A percentile compares a stretch with the other conserved stretches of the same genome.
These are phyloP conservation scores for Propsilocerus akamusi DNA, from an alignment of 1,140 invertebrate species.

Conservation along the genomic window DNA sequence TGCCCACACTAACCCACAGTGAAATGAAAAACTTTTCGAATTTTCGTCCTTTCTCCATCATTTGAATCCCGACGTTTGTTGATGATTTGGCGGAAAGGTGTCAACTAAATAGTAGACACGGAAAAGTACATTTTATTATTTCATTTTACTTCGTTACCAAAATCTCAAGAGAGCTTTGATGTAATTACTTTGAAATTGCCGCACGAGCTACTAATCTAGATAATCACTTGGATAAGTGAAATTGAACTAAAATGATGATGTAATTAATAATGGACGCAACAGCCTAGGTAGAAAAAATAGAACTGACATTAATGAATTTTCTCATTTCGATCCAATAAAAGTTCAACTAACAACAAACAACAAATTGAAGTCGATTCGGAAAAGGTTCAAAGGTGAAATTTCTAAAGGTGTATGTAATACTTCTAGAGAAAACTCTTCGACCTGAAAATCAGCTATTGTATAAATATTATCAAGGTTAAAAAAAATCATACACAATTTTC, in stretches of 20 bases:
- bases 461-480: not conserved
- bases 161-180: no score
- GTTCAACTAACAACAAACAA: not conserved
- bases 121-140: no score
- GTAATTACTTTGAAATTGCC: no score
- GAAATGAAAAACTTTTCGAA: not conserved
- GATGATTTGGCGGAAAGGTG: no score
- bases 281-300: not conserved
- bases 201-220: no score
- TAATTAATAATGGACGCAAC: not conserved
- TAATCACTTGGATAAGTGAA: not conserved
- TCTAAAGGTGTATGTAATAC: not conserved
- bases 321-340: not conserved
- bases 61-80: no score
- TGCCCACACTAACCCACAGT: not conserved
- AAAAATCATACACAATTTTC: not conserved
- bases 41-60: no score
- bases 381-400: not conserved
- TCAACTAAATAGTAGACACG: no score
- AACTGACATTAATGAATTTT: not conserved
- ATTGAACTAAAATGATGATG: not conserved
- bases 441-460: not conserved
- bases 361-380: not conserved
- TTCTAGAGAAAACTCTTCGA: not conserved
- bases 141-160: no score